Conservation (phyloP, 2,113 vertebrate species). For the Elanus axillaris region DNA sequence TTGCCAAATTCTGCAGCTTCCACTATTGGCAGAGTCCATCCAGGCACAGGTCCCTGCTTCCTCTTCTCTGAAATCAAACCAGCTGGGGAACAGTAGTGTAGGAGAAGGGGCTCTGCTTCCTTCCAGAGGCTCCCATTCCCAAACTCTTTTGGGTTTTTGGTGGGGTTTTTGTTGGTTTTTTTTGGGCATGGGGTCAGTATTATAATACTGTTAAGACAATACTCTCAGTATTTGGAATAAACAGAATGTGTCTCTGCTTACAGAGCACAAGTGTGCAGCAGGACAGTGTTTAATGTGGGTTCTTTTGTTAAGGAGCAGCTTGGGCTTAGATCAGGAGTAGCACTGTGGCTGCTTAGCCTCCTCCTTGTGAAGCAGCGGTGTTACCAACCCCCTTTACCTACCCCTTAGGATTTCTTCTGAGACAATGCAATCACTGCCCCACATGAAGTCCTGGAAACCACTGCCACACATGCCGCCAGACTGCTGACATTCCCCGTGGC, state of each 20-base stretch:
- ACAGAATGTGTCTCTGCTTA: not conserved
- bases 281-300: not conserved
- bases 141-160: not conserved
- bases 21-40: not conserved
- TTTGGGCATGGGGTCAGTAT: not conserved
- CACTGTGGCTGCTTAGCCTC: not conserved
- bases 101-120: not conserved
- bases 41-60: not conserved
- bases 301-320: not conserved
- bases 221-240: not conserved
- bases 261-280: not conserved
- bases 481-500: not conserved
- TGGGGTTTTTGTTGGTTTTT: not conserved
- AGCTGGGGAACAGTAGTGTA: not conserved
- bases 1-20: not conserved
- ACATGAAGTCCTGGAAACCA: not conserved
- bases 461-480: not conserved
- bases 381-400: constrained; percentile 24
- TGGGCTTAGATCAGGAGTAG: not conserved
- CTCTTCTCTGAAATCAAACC: not conserved
- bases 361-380: not conserved
- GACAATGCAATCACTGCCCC: constrained; percentile 24
- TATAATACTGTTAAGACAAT: not conserved
- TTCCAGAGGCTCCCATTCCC: not conserved
- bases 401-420: constrained; percentile 9